Evolutionary conservation across 2,113 vertebrate genomes (phyloP).

Genomic region (Origma solitaria): DNA sequence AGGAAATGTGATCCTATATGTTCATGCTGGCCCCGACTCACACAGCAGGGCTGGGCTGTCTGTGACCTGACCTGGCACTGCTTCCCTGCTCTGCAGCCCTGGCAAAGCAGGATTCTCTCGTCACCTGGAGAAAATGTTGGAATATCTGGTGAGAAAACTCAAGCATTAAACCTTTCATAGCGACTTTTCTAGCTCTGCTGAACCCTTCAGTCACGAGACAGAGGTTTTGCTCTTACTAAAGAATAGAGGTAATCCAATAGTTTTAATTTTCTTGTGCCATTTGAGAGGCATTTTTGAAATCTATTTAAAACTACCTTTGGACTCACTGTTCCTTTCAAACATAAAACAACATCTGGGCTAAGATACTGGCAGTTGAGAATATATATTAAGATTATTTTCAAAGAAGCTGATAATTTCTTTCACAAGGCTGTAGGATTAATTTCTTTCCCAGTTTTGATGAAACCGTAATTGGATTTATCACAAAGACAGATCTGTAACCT

Average conservation of each 20-base stretch:
- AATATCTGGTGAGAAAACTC: neutral
- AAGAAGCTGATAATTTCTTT: conserved; percentile 61
- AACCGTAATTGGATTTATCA: conserved; percentile 55
- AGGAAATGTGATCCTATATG: neutral
- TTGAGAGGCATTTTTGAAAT: neutral
- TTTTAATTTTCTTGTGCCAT: neutral
- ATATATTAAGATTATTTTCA: conserved; percentile 17
- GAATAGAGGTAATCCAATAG: neutral
- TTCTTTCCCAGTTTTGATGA: conserved; percentile 31
- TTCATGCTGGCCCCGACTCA: neutral
- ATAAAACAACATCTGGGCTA: neutral
- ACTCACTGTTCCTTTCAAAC: neutral
- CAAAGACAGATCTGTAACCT: conserved; percentile 28
- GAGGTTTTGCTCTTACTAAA: neutral
- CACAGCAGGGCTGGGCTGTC: neutral
- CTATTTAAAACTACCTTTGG: neutral
- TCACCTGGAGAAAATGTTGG: neutral
- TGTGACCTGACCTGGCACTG: neutral
- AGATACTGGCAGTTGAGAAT: neutral
- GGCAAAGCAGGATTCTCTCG: rapidly evolving
- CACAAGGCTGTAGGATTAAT: conserved; percentile 36
- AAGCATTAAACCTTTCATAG: neutral
- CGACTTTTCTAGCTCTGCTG: neutral
- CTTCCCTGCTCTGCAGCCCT: neutral
- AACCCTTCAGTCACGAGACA: neutral